Conservation (phyloP, 2,797 vertebrate species). For the Phrynocephalus guinanensis region DNA sequence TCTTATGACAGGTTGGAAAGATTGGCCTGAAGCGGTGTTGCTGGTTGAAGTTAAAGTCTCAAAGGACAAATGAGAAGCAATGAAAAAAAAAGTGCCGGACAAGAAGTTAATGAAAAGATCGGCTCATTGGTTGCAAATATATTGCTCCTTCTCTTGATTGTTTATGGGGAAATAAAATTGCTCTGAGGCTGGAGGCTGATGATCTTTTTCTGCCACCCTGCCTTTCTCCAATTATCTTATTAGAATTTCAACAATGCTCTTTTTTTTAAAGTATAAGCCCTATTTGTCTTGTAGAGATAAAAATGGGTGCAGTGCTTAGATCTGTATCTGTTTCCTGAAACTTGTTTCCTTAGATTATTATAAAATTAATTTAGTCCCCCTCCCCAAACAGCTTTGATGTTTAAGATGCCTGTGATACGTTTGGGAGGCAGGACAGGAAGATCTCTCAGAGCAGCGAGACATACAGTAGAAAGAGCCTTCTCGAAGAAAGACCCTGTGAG, state of each 20-base stretch:
- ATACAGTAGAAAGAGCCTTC: too few relatives aligned
- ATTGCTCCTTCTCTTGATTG: slow-evolving; percentile 43
- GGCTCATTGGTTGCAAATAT: slow-evolving; percentile 24
- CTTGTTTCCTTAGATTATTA: slow-evolving; percentile 63
- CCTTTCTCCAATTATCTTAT: slow-evolving; percentile 41
- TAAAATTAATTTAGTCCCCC: slow-evolving; percentile 65
- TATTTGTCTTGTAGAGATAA: slow-evolving; percentile 58
- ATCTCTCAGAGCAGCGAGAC: not conserved
- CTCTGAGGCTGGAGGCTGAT: slow-evolving; percentile 19
- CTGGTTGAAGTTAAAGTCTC: slow-evolving; percentile 29
- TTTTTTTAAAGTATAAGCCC: slow-evolving; percentile 63
- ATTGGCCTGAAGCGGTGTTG: accelerated
- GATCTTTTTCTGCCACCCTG: not conserved
- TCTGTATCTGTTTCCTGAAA: slow-evolving; percentile 63
- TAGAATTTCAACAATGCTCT: slow-evolving; percentile 54
- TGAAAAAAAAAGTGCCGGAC: slow-evolving; percentile 48
- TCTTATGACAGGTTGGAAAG: accelerated
- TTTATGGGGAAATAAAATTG: slow-evolving; percentile 58
- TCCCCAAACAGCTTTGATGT: slow-evolving; percentile 60
- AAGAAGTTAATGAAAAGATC: slow-evolving; percentile 63
- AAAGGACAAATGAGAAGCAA: slow-evolving; percentile 21
- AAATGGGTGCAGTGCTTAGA: slow-evolving; percentile 63
- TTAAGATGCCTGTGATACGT: slow-evolving; percentile 51
- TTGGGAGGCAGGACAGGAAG: slow-evolving; percentile 25
- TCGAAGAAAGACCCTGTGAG: not conserved